Evolutionary conservation across 2,797 vertebrate species (phyloP), one percentile per base, ranked within the genome.

Genomic region (Myotis planiceps): DNA sequence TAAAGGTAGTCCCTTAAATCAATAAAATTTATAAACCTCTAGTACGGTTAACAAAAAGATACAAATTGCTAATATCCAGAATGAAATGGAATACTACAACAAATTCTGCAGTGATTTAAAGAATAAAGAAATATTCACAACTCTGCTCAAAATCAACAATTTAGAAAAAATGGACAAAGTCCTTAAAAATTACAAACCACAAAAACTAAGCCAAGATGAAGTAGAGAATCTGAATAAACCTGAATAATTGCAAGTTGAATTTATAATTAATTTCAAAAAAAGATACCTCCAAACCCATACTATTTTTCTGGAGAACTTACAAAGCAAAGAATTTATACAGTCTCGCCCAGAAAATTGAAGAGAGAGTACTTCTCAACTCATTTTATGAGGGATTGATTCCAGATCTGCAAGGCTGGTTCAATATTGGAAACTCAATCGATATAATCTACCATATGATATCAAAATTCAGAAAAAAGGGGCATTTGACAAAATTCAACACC

Each of bases 381-480:
- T 82, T 71, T 83, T 88, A 53, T 90, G 55, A 87, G 18, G 29
- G 29, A n/a, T 94, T 68, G 78, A 72, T 29, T 90, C 80, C 18
- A 90, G 29, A 60, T 66, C 37, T 79, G 14, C 37, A 94, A 55
- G 42, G 0, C 19, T 87, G 39, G 1, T 66, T 95, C 55, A 58
- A 0, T 95, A 65, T 53, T 63, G 37, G 47, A 90, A 75, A 87
- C 32, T 47, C 51, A 81, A 39, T 76, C 32, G 34, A 1, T 60
- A 19, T 87, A 58, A 83, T 79, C 19, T 18, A 66, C n/a, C 29
- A n/a, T 42, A 27, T n/a, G n/a, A 55, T 69, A 71, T 7, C 65
- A 49, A 5, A 23, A 82, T 92, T 74, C 32, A 69, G 23, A 72
- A 84, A 49, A 68, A 86, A 60, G 63, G 65, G 7, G 15, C 55